Evolutionary conservation across 2,888 invertebrate genomes (phyloP).

Genomic region (Petrolisthes cinctipes): DNA sequence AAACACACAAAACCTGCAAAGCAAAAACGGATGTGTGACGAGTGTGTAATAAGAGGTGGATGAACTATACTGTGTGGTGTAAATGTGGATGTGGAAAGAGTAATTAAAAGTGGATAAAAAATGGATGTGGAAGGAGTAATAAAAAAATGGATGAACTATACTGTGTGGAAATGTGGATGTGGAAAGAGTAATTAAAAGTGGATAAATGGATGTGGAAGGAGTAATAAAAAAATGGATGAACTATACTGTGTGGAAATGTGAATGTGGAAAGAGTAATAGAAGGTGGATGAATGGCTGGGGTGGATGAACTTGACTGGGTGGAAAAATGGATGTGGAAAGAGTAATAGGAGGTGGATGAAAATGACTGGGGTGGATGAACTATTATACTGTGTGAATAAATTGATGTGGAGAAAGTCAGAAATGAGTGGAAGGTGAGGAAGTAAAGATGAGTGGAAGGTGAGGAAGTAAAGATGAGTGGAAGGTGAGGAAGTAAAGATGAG

Average conservation of each 20-base stretch:
- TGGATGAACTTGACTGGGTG: background rate
- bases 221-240: no score
- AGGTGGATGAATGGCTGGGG: no score
- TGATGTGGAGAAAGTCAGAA: no score
- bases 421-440: background rate
- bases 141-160: background rate
- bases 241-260: background rate
- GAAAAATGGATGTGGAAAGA: background rate
- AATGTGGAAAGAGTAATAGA: background rate
- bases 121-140: background rate
- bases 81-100: background rate
- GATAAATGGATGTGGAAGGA: no score
- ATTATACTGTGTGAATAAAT: no score
- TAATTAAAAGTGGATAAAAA: background rate
- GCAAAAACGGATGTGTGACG: no score
- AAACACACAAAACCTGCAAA: no score
- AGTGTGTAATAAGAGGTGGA: no score
- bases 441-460: conserved; percentile 4
- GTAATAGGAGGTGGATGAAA: no score
- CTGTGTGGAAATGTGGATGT: background rate
- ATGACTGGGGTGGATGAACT: no score
- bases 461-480: conserved; percentile 6
- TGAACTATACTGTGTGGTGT: no score
- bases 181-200: background rate
- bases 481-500: background rate